Evolutionary conservation across 2,888 invertebrate species (phyloP).

Genomic region (Physocephala rufipes): DNA sequence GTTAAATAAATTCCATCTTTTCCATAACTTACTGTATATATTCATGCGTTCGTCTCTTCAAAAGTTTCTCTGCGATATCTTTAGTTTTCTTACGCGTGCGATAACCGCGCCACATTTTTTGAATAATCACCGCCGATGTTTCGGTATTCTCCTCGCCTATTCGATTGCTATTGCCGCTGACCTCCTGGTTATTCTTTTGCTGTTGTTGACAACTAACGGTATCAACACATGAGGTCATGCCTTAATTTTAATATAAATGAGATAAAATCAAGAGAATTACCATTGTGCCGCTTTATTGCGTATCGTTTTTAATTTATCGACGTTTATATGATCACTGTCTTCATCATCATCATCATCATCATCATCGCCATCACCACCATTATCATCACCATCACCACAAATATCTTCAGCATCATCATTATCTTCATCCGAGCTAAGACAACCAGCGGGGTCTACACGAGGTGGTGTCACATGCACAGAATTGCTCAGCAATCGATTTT

Average conservation of each 20-base stretch:
- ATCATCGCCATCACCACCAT: conserved; percentile 60
- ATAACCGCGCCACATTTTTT: conserved; percentile 88
- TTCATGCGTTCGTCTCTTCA: conserved; percentile 80
- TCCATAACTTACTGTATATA: conserved; percentile 77
- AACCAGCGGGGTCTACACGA: conserved; percentile 55
- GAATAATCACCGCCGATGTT: conserved; percentile 79
- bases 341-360: conserved; percentile 66
- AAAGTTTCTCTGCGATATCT: conserved; percentile 73
- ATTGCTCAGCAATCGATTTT: conserved; percentile 49
- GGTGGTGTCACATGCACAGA: conserved; percentile 58
- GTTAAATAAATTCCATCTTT: neutral
- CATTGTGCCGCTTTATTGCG: conserved; percentile 71
- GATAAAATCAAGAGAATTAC: conserved; percentile 42
- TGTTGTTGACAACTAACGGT: conserved; percentile 49
- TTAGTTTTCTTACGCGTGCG: conserved; percentile 73
- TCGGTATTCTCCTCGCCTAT: conserved; percentile 53
- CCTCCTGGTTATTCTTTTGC: conserved; percentile 55
- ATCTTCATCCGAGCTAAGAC: conserved; percentile 71
- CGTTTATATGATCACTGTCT: conserved; percentile 73
- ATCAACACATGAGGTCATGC: too few relatives aligned
- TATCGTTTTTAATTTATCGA: conserved; percentile 74
- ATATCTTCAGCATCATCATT: conserved; percentile 63
- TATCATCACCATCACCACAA: conserved; percentile 71
- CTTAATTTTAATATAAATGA: neutral
- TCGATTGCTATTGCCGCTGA: conserved; percentile 44